Evolutionary conservation across 64 coral and sea anemone genomes (phyloP), one percentile per base, ranked within the genome.

Genomic region (Pocillopora damicornis): DNA sequence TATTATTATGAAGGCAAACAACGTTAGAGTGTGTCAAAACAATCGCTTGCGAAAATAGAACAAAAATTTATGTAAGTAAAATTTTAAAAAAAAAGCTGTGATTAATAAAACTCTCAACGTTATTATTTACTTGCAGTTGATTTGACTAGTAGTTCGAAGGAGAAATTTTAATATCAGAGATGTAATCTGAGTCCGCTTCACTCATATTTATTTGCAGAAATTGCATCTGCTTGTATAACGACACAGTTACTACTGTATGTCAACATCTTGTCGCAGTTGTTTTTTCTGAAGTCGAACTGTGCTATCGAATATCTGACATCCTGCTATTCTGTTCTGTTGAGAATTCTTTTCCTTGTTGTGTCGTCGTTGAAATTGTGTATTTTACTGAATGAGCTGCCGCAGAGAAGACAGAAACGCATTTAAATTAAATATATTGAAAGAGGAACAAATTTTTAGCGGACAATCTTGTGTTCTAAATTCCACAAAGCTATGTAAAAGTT

Each of bases 251-350:
- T 56, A 26, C 38, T 71, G 30, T 30, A 0, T 30, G 22, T 57
- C 63, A 84, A 71, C 81, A 84, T 58, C 34, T 22, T 71, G 81
- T 72, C 37, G 17, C 9, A n/a, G 23, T 79, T 79, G 38, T 45
- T 72, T 84, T 30, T 11, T 63, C 71, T 72, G 22, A 67, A 22
- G 17, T 37, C 61, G 37, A 71, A 51, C 37, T 42, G 51, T 51
- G 17, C 16, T 26, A 65, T 66, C n/a, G 20, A 71, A 84, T 84
- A 65, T 64, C 62, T 34, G 79, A 9, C 30, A 63, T 30, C 59
- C 26, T 34, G 17, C 57, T 34, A 60, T 81, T 83, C 35, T n/a
- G 9, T 35, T 79, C 58, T 59, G 17, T 81, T 15, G 15, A 35
- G 34, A 8, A 81, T 26, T 26, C 25, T 81, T 81, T 81, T 81